These are phyloP conservation scores for Alouatta palliata DNA, from an alignment of 2,113 vertebrate genomes.

Conservation along the genomic window DNA sequence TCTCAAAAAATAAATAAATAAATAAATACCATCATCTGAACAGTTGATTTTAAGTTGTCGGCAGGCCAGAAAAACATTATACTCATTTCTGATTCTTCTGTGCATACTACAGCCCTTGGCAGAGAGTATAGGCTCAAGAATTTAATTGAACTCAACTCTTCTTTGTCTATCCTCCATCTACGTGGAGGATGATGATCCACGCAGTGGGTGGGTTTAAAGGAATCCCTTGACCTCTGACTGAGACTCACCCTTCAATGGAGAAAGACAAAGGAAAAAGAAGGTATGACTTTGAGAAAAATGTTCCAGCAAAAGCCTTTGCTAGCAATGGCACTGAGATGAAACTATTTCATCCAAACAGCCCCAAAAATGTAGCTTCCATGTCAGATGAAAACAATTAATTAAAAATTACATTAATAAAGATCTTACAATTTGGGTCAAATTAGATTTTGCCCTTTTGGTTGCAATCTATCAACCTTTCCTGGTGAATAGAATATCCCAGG, in stretches of 20 bases:
- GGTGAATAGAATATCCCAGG: slow-evolving; percentile 22
- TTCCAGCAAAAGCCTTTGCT: slow-evolving; percentile 38
- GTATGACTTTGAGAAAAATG: neutral
- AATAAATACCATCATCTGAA: neutral
- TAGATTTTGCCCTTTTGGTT: slow-evolving; percentile 57
- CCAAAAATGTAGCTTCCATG: slow-evolving; percentile 66
- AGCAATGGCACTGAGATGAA: neutral
- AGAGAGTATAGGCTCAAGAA: neutral
- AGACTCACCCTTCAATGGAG: neutral
- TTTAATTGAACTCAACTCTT: neutral
- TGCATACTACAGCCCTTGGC: neutral
- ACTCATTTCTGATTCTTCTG: neutral
- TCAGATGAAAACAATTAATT: slow-evolving; percentile 75
- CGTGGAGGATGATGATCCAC: neutral
- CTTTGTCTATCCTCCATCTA: no score
- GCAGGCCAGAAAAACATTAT: neutral
- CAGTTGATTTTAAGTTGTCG: neutral
- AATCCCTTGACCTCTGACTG: neutral
- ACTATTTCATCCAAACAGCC: slow-evolving; percentile 57
- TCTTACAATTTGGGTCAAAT: slow-evolving; percentile 63
- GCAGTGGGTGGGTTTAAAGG: neutral
- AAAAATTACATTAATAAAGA: slow-evolving; percentile 72
- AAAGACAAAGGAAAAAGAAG: neutral
- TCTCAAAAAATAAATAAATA: no score
- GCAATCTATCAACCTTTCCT: neutral